Conservation (phyloP, 2,113 vertebrate species). For the Brachypteracias leptosomus region DNA sequence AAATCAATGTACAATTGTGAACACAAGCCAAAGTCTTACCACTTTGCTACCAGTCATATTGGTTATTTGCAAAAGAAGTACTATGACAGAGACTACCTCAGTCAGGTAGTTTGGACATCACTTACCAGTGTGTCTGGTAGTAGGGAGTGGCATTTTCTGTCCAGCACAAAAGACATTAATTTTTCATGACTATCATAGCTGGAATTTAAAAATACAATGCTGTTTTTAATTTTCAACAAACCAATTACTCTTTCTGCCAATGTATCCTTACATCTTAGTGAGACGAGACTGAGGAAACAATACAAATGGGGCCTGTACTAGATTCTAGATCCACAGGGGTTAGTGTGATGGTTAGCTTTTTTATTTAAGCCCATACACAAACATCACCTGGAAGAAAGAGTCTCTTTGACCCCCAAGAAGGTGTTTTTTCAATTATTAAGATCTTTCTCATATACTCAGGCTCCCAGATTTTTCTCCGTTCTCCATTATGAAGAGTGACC, state of each 20-base stretch:
- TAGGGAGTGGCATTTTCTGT: not conserved
- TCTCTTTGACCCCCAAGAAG: not conserved
- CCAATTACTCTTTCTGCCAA: not conserved
- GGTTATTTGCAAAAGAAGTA: not conserved
- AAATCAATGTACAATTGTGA: not conserved
- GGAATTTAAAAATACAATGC: not conserved
- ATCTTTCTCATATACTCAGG: not conserved
- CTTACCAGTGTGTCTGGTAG: not conserved
- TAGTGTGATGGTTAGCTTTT: not conserved
- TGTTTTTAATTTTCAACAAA: not conserved
- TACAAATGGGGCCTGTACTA: not conserved
- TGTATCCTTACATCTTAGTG: not conserved
- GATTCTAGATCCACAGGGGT: not conserved
- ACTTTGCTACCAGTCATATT: not conserved
- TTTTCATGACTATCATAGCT: not conserved
- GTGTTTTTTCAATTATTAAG: not conserved
- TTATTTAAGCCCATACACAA: not conserved
- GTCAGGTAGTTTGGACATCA: not conserved
- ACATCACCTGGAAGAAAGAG: not conserved
- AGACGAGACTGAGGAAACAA: not conserved
- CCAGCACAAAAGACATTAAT: not conserved
- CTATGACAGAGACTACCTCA: not conserved
- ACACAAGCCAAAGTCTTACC: not conserved
- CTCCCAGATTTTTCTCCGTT: not conserved
- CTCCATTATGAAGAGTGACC: not conserved